phyloP scores from a whole-genome alignment of 1,140 invertebrate genomes.

The Sminthurides bifidus region DNA sequence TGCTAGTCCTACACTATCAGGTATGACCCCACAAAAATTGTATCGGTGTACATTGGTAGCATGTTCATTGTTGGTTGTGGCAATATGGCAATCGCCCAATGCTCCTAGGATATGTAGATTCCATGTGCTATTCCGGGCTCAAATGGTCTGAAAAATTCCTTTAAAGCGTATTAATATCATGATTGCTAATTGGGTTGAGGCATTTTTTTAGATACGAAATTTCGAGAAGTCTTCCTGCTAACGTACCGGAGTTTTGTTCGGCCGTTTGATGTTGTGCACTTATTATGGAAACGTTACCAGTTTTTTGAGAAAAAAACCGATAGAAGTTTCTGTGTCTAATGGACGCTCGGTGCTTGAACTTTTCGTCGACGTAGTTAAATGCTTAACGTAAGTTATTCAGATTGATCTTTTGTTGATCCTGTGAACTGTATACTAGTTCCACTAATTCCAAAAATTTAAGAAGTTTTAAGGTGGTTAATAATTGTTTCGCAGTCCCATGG shows the following conservation, averaged over 20 bases:
- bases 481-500: slow-evolving; percentile 52
- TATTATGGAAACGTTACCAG: slow-evolving; percentile 73
- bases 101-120: no score
- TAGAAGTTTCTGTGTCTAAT: slow-evolving; percentile 58
- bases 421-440: no score
- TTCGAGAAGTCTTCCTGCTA: slow-evolving; percentile 92
- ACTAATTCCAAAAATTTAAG: no score
- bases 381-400: slow-evolving; percentile 66
- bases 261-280: slow-evolving; percentile 73
- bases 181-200: slow-evolving; percentile 5
- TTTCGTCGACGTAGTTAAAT: slow-evolving; percentile 80
- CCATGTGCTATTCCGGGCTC: no score
- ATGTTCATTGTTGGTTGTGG: no score
- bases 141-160: no score
- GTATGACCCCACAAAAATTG: slow-evolving; percentile 10
- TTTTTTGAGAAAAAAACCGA: slow-evolving; percentile 62
- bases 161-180: not conserved
- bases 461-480: not conserved
- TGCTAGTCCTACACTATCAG: slow-evolving; percentile 22
- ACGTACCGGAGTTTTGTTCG: slow-evolving; percentile 91
- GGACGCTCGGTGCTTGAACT: slow-evolving; percentile 76
- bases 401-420: slow-evolving; percentile 2
- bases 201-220: slow-evolving; percentile 65
- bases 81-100: no score
- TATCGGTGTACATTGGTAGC: slow-evolving; percentile 16